Evolutionary conservation across 2,888 invertebrate genomes (phyloP), one percentile per base, ranked within the genome.

Genomic region (Leucoptera coffeella): DNA sequence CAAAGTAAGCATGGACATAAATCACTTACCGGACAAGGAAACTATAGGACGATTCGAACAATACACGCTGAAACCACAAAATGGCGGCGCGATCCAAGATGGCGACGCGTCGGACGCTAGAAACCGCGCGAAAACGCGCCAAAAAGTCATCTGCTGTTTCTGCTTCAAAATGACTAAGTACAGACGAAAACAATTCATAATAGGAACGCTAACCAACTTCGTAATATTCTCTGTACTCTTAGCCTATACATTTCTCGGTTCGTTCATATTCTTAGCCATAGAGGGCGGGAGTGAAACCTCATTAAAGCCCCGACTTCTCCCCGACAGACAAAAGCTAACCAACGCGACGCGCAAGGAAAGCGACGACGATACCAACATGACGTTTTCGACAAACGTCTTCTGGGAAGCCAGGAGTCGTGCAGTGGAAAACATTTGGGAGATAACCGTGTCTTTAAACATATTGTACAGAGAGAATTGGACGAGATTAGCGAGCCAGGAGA

Each of bases 391-490:
- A 22, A 69, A 64, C 47, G 64, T 64, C 45, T 69, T 69, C 39
- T 69, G 69, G 65, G 69, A 69, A 30, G 69, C 67, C 3, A 49
- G 69, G 32, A 69, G 56, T 35, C 49, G 50, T 43, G 85, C 88
- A 9, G 88, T 89, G 25, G 87, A 88, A 59, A 88, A 85, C 54
- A 87, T 93, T 46, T 92, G 92, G 92, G 85, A 90, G 52, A 85
- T 91, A 35, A 92, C 92, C 3, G 84, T 85, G 36, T 83, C 82
- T 32, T 62, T 91, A 38, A 92, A 92, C 62, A 87, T 93, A 45
- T 74, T 93, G 36, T 88, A 90, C 53, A 79, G 84, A 50, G 85
- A 87, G 47, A 91, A 92, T 61, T 93, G 92, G 91, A 90, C 90
- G 31, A 74, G 82, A 47, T 71, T 84, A 44, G 88, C 87, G 21